These are phyloP conservation scores for Microctenopoma stevenorrisi DNA, from an alignment of 2,797 vertebrate species.

Conservation along the genomic window DNA sequence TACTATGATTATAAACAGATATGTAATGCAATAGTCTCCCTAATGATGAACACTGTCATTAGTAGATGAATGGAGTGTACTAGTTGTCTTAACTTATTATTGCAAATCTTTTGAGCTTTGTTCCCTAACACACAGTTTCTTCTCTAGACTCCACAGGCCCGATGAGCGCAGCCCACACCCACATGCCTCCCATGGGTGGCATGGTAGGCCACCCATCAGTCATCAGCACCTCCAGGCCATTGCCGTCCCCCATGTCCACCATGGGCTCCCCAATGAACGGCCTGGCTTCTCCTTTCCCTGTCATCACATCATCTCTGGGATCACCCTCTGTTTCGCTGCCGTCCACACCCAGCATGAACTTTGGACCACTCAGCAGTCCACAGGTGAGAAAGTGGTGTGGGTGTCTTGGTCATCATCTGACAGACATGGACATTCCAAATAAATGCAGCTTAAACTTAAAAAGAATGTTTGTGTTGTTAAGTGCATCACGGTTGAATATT, in stretches of 20 bases:
- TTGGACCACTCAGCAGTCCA: slow-evolving; percentile 84
- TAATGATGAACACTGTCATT: no score
- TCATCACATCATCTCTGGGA: slow-evolving; percentile 89
- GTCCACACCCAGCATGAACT: slow-evolving; percentile 87
- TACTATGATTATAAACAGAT: no score
- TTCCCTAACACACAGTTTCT: slow-evolving; percentile 13
- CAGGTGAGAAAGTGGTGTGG: slow-evolving; percentile 82
- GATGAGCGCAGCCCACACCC: slow-evolving; percentile 83
- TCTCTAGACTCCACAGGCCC: slow-evolving; percentile 83
- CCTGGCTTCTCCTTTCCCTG: slow-evolving; percentile 88
- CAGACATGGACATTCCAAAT: neutral
- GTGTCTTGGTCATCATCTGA: slow-evolving; percentile 7
- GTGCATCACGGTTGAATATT: neutral
- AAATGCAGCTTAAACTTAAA: neutral
- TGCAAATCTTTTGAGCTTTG: neutral
- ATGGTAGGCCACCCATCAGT: slow-evolving; percentile 88
- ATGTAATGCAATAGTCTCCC: no score
- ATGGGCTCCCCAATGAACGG: slow-evolving; percentile 84
- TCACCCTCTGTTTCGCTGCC: slow-evolving; percentile 86
- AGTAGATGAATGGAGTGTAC: neutral
- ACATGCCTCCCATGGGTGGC: slow-evolving; percentile 81
- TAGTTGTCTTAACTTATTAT: no score
- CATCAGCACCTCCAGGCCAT: slow-evolving; percentile 87
- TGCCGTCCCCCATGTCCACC: slow-evolving; percentile 84
- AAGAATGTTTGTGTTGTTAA: neutral